Evolutionary conservation across 23 tunicate species (phyloP).

Genomic region (Oikopleura dioica): DNA sequence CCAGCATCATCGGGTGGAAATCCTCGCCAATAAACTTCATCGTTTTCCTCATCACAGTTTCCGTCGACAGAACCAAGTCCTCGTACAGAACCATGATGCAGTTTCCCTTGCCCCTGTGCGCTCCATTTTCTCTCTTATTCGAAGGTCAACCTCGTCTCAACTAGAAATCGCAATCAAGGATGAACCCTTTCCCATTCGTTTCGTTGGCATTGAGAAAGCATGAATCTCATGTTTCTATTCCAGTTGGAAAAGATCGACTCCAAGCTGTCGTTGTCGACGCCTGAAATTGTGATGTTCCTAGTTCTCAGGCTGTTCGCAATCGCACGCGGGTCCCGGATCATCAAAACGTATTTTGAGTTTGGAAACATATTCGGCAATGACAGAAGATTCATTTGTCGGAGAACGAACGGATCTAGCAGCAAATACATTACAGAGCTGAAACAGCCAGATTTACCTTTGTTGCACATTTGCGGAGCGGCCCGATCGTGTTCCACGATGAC

Average conservation of each 20-base stretch:
- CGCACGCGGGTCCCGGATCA: slow-evolving; percentile 4
- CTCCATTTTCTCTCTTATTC: not conserved
- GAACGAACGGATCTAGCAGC: not conserved
- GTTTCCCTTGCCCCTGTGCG: not conserved
- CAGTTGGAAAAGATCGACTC: not conserved
- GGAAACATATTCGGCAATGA: not conserved
- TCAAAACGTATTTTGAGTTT: not conserved
- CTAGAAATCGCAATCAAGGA: not conserved
- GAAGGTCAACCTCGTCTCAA: not conserved
- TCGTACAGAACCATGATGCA: not conserved
- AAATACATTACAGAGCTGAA: too few relatives aligned
- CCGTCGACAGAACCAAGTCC: not conserved
- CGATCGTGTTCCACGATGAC: not conserved
- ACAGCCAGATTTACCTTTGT: too few relatives aligned
- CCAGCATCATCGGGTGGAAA: not conserved
- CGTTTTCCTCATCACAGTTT: not conserved
- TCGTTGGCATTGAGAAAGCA: not conserved
- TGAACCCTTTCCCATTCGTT: slow-evolving; percentile 8
- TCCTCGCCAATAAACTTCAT: slow-evolving; percentile 11
- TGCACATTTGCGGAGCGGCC: not conserved
- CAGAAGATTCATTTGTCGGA: not conserved
- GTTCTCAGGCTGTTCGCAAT: not conserved
- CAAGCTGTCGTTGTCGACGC: not conserved
- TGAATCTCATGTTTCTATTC: slow-evolving; percentile 1
- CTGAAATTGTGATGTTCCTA: not conserved